Percentiles rank a stretch among this genome's conserved stretches.
Evolutionary conservation across 2,113 vertebrate species (phyloP).

Genomic region (Numida meleagris): DNA sequence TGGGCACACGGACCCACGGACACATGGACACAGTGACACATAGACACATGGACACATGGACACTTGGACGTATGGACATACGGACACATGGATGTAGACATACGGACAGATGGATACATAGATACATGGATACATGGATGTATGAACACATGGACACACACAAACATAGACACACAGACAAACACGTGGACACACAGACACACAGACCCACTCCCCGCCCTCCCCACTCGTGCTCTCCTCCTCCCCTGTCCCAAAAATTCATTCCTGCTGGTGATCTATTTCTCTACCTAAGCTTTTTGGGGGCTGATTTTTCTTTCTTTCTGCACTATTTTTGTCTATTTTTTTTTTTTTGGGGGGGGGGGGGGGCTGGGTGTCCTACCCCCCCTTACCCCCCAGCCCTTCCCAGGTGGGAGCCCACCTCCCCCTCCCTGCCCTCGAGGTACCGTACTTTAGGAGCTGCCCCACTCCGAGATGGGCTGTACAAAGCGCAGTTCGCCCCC

Average conservation of each 20-base stretch:
- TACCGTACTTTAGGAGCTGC: neutral
- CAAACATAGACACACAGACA: neutral
- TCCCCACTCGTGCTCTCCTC: neutral
- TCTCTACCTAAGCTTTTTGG: neutral
- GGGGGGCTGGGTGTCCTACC: too few relatives aligned
- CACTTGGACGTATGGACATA: too few relatives aligned
- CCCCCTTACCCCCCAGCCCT: neutral
- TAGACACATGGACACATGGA: too few relatives aligned
- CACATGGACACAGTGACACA: too few relatives aligned
- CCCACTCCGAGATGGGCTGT: neutral
- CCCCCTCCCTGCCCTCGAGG: neutral
- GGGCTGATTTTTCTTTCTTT: too few relatives aligned
- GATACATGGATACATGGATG: neutral
- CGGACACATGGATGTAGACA: too few relatives aligned
- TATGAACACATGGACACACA: too few relatives aligned
- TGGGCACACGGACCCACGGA: too few relatives aligned
- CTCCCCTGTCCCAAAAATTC: neutral
- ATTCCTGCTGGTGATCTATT: neutral
- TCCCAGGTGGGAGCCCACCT: slow-evolving; percentile 1
- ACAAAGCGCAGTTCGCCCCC: neutral
- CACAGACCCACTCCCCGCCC: neutral
- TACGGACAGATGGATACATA: neutral
- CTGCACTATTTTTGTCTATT: neutral
- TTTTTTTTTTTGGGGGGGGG: too few relatives aligned
- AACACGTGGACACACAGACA: neutral